Percentiles rank a stretch among this genome's conserved stretches.
These are phyloP conservation scores for Heterodera carotae DNA, from an alignment of 1,140 invertebrate genomes.

Conservation along the genomic window DNA sequence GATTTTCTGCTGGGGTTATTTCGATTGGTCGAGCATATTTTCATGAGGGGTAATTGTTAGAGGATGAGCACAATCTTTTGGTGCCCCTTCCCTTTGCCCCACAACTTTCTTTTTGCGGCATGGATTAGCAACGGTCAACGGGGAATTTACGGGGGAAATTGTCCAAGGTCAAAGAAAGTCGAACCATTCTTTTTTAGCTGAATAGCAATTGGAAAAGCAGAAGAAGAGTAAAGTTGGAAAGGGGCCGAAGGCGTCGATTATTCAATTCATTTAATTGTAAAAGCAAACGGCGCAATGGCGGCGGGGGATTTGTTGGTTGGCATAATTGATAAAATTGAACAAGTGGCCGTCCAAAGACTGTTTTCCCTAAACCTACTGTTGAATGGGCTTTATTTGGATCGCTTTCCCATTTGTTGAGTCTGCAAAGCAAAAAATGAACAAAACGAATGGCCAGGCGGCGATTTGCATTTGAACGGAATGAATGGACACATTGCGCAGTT, in stretches of 20 bases:
- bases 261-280: too few relatives aligned
- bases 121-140: neutral
- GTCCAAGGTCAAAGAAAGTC: neutral
- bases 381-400: neutral
- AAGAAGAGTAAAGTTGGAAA: neutral
- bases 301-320: too few relatives aligned
- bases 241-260: too few relatives aligned
- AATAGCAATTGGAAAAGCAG: neutral
- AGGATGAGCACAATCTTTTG: neutral
- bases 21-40: neutral
- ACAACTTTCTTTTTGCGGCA: neutral
- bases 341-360: too few relatives aligned
- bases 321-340: too few relatives aligned
- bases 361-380: neutral
- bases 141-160: neutral
- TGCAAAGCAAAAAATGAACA: neutral
- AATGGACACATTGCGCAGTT: neutral
- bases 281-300: neutral
- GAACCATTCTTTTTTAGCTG: neutral
- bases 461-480: neutral
- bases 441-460: neutral
- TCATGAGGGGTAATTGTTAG: neutral
- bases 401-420: neutral
- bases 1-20: neutral
- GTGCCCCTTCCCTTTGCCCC: too few relatives aligned